Base-by-base conservation (phyloP, 2,888 invertebrate species). In the Cataglyphis altisquamis region DNA sequence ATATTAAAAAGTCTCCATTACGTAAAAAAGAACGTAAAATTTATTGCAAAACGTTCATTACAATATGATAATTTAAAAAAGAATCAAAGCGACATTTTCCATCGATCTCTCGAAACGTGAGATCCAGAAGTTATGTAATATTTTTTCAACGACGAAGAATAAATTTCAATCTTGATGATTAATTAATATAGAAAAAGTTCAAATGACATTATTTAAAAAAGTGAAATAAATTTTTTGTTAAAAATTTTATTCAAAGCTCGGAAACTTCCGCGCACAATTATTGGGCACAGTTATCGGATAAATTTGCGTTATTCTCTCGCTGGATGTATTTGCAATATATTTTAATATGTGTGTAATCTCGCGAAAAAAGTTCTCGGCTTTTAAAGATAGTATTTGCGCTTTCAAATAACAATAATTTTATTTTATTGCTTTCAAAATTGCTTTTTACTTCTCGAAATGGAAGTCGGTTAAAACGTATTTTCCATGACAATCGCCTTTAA, bases 171-270 rank as follows among this genome's bases (percentile, higher is more conserved):
- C 45, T 52, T 52, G 8, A 41, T 25, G 1, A 29, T 60, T 73
- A 73, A 60, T 60, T 62, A 73, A 73, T 60, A 57, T n/a, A 60
- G 36, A 60, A 60, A 60, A 12, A 25, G 3, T n/a, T 10, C 15
- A 68, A 48, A 18, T 15, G n/a, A 3, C 18, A 66, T 66, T 32
- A 66, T 75, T 75, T 48, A 9, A 15, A 74, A 63, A 36, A 21
- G 9, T 45, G 4, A 74, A 64, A 45, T 12, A 29, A 64, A 29
- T 74, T 1, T 75, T 75, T 55, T 45, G 25, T 39, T 66, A 3
- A 74, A 45, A 45, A 74, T 64, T 41, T 2, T 45, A 45, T 64
- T 18, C 32, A 66, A 57, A 39, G 25, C 9, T 36, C 18, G 25
- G 18, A 25, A 72, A 72, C 5, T 57, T 32, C 8, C 12, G 6